Evolutionary conservation across 2,113 vertebrate genomes (phyloP), one percentile per base, ranked within the genome.

Genomic region (Leuciscus idus): DNA sequence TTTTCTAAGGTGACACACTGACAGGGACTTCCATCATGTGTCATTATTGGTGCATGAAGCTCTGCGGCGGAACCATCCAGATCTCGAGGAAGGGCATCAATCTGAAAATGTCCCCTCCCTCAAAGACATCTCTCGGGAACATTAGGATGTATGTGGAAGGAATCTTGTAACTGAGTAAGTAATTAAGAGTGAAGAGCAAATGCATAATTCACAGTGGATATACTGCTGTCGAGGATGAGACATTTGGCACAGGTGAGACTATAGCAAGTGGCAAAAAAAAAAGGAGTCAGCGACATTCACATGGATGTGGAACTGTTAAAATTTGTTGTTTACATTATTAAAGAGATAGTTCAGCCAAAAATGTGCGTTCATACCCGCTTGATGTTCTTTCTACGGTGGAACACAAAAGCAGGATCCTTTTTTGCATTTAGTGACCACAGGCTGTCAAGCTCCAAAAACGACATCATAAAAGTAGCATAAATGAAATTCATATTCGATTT

Each of bases 1-100:
- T 95, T 94, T 91, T 82, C 88, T 85, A 88, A 92, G 89, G 89
- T 89, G 93, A 92, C 91, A 90, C 57, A 8, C 87, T 93, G 94
- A 95, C 94, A 94, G 93, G 92, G 90, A 89, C 91, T 94, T 95
- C 95, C 92, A 95, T 95, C 95, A 95, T 94, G 91, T 94, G 93
- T 95, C 94, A 95, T 95, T 94, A 95, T 92, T 93, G 92, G 94
- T 92, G 92, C 92, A 91, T 91, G 93, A 93, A 93, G 92, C 90
- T 92, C 91, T 90, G 89, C 92, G 91, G 91, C 85, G 88, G 93
- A 95, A 94, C 92, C 93, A 93, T 93, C 92, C 88, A 85, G 89
- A 92, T 92, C 89, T 93, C 84, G 84, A 91, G 90, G 90, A 93
- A 93, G 93, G 33, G 64, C 93, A 95, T 95, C 94, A 95, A 94